Evolutionary conservation across 2,888 invertebrate species (phyloP).

Genomic region (Stegophylla sp.): DNA sequence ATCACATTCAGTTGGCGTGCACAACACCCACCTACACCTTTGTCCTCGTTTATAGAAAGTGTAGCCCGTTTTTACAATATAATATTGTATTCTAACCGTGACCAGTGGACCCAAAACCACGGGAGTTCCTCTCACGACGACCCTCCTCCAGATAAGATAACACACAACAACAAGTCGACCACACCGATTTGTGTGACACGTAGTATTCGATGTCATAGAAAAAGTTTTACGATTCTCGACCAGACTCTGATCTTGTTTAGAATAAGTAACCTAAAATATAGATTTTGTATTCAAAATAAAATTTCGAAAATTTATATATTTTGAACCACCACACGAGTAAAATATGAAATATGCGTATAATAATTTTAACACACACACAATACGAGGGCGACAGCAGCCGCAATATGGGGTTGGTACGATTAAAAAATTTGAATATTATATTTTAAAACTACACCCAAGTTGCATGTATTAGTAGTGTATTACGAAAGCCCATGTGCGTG

Average conservation of each 20-base stretch:
- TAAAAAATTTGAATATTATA: conserved; percentile 32
- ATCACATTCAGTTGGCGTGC: conserved; percentile 8
- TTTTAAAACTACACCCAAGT: conserved; percentile 28
- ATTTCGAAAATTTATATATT: no score
- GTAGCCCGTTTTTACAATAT: conserved; percentile 8
- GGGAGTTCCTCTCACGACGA: conserved; percentile 33
- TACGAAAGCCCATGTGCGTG: conserved; percentile 36
- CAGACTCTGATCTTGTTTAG: background rate
- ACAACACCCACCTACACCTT: conserved; percentile 51
- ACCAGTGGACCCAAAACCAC: conserved; percentile 35
- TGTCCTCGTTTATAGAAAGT: conserved; percentile 26
- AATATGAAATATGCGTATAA: no score
- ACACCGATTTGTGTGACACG: conserved; percentile 4
- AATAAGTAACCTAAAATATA: no score
- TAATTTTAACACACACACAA: background rate
- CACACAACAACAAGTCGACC: no score
- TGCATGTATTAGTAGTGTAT: conserved; percentile 2
- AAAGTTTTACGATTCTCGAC: background rate
- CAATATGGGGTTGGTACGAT: background rate
- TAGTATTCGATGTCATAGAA: background rate
- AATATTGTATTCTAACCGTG: background rate
- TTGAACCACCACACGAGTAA: background rate
- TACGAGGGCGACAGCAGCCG: background rate
- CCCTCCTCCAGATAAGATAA: no score
- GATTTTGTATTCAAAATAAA: background rate